phyloP scores from a whole-genome alignment of 2,888 invertebrate species.

The Aporophyla nigra region DNA sequence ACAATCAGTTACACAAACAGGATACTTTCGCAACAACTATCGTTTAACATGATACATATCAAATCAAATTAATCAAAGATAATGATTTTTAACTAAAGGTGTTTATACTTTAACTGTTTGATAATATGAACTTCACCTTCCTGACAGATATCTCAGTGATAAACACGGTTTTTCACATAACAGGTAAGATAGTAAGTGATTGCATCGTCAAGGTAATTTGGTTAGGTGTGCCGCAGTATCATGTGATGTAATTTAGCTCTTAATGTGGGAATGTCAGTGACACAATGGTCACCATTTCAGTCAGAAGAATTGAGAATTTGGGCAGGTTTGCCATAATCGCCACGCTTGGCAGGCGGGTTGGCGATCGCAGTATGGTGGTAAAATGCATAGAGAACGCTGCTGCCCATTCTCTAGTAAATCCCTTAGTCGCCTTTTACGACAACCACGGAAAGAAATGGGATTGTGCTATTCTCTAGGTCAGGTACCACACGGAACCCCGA shows the following conservation, averaged over 20 bases:
- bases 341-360: no score
- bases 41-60: constrained; percentile 57
- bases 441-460: no score
- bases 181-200: constrained; percentile 53
- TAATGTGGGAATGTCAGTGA: constrained; percentile 4
- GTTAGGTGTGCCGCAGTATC: constrained; percentile 27
- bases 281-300: background rate
- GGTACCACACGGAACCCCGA: no score
- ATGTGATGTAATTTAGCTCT: constrained; percentile 23
- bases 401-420: no score
- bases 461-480: no score
- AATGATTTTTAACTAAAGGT: constrained; percentile 48
- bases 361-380: no score
- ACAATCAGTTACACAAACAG: constrained; percentile 14
- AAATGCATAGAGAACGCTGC: no score
- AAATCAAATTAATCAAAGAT: constrained; percentile 47
- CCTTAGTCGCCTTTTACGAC: no score
- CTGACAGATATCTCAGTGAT: constrained; percentile 68
- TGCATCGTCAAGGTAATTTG: constrained; percentile 63
- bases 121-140: constrained; percentile 81
- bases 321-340: no score
- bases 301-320: no score
- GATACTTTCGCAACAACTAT: constrained; percentile 37
- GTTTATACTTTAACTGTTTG: constrained; percentile 59
- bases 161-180: constrained; percentile 59